Percentiles rank a stretch among this genome's conserved stretches.
phyloP scores from a whole-genome alignment of 2,113 vertebrate species.

The Pavo muticus region DNA sequence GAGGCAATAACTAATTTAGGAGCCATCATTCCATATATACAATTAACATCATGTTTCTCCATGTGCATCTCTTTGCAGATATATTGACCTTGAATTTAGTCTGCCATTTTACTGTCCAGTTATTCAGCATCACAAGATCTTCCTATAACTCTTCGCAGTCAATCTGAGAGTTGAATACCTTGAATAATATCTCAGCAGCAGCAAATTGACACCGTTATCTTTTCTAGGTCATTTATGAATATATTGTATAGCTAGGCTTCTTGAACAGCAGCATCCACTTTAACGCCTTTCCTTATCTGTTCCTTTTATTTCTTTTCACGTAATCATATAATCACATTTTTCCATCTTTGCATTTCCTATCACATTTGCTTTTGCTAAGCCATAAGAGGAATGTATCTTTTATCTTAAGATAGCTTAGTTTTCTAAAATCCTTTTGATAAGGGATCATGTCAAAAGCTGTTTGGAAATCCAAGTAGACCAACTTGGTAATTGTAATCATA shows the following conservation, averaged over 20 bases:
- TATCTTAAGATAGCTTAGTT: not conserved
- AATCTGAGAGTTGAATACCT: slow-evolving; percentile 5
- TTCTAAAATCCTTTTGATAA: slow-evolving; percentile 49
- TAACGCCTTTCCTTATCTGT: slow-evolving; percentile 11
- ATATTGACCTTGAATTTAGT: slow-evolving; percentile 67
- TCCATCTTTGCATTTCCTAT: slow-evolving; percentile 9
- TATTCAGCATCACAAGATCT: slow-evolving; percentile 21
- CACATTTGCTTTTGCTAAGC: slow-evolving; percentile 18
- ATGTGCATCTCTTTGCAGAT: slow-evolving; percentile 58
- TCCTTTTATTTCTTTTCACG: not conserved
- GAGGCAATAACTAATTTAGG: slow-evolving; percentile 59
- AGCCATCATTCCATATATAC: slow-evolving; percentile 24
- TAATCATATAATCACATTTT: slow-evolving; percentile 12
- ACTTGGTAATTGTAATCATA: slow-evolving; percentile 14
- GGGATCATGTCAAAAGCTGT: slow-evolving; percentile 20
- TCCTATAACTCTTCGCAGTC: not conserved
- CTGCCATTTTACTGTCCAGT: slow-evolving; percentile 57
- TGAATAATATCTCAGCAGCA: not conserved
- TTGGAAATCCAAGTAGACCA: slow-evolving; percentile 23
- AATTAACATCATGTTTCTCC: slow-evolving; percentile 58
- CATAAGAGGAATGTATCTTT: slow-evolving; percentile 9
- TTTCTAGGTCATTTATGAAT: slow-evolving; percentile 56
- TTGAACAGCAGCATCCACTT: not conserved
- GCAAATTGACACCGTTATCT: not conserved
- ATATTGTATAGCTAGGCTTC: not conserved